Conservation (phyloP, 1,140 invertebrate species). For the Physella acuta region DNA sequence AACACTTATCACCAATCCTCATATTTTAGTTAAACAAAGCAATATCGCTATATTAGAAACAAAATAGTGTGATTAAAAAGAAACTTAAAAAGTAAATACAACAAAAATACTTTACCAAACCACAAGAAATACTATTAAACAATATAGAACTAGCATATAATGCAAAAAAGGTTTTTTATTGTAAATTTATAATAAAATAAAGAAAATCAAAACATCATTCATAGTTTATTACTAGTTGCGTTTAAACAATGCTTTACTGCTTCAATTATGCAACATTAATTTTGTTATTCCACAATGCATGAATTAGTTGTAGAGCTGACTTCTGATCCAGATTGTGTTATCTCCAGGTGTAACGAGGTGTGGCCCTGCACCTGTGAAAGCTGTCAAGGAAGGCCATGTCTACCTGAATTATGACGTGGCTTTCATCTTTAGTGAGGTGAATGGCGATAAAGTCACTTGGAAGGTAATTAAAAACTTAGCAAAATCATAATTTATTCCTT, state of each 20-base stretch:
- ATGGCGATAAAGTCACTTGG: slow-evolving; percentile 73
- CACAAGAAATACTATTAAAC: no score
- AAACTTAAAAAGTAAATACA: no score
- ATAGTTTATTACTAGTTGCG: no score
- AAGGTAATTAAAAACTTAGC: slow-evolving; percentile 34
- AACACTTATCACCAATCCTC: neutral
- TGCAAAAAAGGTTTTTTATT: no score
- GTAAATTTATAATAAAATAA: no score
- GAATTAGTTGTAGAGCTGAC: neutral
- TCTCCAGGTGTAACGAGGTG: slow-evolving; percentile 65
- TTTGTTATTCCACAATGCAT: neutral
- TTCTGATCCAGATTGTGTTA: neutral
- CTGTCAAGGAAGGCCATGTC: slow-evolving; percentile 74
- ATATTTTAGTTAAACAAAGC: neutral
- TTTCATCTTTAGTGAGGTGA: slow-evolving; percentile 78
- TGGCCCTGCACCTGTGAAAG: slow-evolving; percentile 69
- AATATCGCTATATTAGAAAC: neutral
- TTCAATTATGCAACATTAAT: no score
- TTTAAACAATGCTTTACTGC: no score
- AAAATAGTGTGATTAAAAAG: no score
- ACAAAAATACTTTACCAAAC: no score
- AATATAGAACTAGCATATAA: no score
- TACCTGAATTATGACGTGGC: slow-evolving; percentile 72
- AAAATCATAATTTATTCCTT: neutral
- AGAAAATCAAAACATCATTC: no score